These are phyloP conservation scores for Taenioides sp. DNA, from an alignment of 2,797 vertebrate species.

Conservation along the genomic window DNA sequence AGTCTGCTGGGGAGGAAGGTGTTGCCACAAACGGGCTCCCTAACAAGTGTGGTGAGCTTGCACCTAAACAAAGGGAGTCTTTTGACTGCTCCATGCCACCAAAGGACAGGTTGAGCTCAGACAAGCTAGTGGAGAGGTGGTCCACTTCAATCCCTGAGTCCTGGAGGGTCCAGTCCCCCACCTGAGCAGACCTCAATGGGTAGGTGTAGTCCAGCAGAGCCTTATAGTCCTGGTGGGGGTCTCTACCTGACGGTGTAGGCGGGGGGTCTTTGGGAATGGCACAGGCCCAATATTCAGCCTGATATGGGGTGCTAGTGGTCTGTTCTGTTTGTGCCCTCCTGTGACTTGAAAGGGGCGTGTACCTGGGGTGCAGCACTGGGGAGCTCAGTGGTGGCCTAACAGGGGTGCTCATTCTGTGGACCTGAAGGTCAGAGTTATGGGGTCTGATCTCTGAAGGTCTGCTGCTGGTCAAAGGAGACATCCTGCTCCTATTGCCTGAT, in stretches of 20 bases:
- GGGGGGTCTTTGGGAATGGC: conserved; percentile 82
- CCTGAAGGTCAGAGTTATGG: conserved; percentile 54
- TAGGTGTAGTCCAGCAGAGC: conserved; percentile 92
- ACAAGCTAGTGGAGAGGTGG: conserved; percentile 67
- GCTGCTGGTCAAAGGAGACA: conserved; percentile 13
- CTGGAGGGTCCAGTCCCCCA: conserved; percentile 71
- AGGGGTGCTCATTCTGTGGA: conserved; percentile 48
- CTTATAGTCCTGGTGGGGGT: conserved; percentile 88
- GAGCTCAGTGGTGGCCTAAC: conserved; percentile 54
- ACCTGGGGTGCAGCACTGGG: conserved; percentile 48
- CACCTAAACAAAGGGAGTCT: conserved; percentile 14
- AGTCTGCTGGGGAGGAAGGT: conserved; percentile 41
- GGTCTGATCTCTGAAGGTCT: conserved; percentile 43
- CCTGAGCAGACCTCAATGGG: conserved; percentile 81
- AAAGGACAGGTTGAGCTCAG: conserved; percentile 39
- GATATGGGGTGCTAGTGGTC: conserved; percentile 66
- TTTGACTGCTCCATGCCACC: background rate
- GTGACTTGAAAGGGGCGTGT: conserved; percentile 30
- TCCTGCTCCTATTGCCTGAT: conserved; percentile 36
- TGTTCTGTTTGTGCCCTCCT: conserved; percentile 24
- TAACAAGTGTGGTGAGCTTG: conserved; percentile 43
- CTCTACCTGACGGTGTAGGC: conserved; percentile 83
- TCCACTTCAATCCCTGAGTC: conserved; percentile 92
- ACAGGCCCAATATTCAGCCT: conserved; percentile 88
- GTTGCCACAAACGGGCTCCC: conserved; percentile 44